Evolutionary conservation across 1,140 invertebrate genomes (phyloP).

Genomic region (Drosophila varians): DNA sequence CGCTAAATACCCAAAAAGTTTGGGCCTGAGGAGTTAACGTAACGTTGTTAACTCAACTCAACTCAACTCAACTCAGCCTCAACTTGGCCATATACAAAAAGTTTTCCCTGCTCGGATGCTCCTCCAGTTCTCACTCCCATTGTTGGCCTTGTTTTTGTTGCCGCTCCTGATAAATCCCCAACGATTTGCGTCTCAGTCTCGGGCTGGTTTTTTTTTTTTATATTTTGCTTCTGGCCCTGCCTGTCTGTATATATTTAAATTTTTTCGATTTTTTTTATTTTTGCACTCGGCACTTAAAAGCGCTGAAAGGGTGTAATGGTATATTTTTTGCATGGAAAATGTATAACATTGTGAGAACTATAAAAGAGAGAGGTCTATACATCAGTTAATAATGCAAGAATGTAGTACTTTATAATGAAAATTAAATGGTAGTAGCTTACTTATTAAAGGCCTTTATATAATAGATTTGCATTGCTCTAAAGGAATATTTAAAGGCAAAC

Average conservation of each 20-base stretch:
- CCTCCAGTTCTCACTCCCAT: slow-evolving; percentile 9
- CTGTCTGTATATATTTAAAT: slow-evolving; percentile 62
- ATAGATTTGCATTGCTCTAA: too few relatives aligned
- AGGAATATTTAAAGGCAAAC: too few relatives aligned
- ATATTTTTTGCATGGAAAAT: slow-evolving; percentile 7
- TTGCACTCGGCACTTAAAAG: slow-evolving; percentile 27
- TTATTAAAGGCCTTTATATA: too few relatives aligned
- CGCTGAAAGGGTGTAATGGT: slow-evolving; percentile 35
- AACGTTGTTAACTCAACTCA: slow-evolving; percentile 67
- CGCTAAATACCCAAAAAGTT: slow-evolving; percentile 77
- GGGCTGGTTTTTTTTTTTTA: slow-evolving; percentile 42
- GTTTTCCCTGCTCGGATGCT: slow-evolving; percentile 23
- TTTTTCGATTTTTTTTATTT: slow-evolving; percentile 27
- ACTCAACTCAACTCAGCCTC: slow-evolving; percentile 31
- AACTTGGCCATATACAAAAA: slow-evolving; percentile 47
- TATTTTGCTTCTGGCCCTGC: slow-evolving; percentile 8
- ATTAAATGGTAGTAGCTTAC: too few relatives aligned
- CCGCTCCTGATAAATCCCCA: slow-evolving; percentile 61
- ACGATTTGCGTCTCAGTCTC: slow-evolving; percentile 58
- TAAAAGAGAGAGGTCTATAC: neutral
- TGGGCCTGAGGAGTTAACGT: slow-evolving; percentile 53
- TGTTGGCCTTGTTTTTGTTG: slow-evolving; percentile 37
- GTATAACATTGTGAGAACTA: neutral
- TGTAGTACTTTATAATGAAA: too few relatives aligned
- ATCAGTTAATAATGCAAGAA: neutral